phyloP scores from a whole-genome alignment of 1,140 invertebrate species.

The Oppia nitens region DNA sequence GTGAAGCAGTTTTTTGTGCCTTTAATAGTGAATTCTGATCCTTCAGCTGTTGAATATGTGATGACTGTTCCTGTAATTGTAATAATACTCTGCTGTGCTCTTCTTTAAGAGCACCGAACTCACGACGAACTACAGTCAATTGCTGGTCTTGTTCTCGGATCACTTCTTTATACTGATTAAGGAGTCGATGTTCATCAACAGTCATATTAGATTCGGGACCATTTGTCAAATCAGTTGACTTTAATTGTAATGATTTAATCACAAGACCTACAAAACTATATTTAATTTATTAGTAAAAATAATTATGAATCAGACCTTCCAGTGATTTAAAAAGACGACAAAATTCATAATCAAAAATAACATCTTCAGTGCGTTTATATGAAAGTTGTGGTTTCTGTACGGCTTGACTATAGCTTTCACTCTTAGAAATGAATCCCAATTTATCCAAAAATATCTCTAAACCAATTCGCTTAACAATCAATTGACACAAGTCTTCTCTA shows the following conservation, averaged over 20 bases:
- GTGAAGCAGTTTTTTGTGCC: conserved; percentile 39
- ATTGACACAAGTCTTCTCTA: conserved; percentile 56
- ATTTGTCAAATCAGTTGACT: conserved; percentile 33
- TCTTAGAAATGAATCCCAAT: conserved; percentile 62
- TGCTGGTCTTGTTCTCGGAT: conserved; percentile 65
- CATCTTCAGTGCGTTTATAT: conserved; percentile 51
- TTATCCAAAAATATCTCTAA: conserved; percentile 74
- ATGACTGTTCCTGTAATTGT: conserved; percentile 48
- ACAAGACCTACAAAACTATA: conserved; percentile 27
- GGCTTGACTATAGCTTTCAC: conserved; percentile 76
- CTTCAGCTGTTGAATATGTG: conserved; percentile 52
- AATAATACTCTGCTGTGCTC: conserved; percentile 30
- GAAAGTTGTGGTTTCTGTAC: conserved; percentile 79
- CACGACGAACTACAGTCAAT: conserved; percentile 42
- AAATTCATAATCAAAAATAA: conserved; percentile 89
- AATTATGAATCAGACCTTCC: conserved; percentile 22
- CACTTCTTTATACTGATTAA: conserved; percentile 67
- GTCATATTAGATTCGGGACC: conserved; percentile 25
- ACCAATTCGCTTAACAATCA: conserved; percentile 80
- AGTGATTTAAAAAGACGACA: conserved; percentile 58
- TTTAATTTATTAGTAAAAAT: conserved; percentile 11
- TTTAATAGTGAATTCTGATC: conserved; percentile 74
- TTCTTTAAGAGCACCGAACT: conserved; percentile 24
- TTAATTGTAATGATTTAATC: conserved; percentile 38
- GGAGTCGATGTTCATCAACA: conserved; percentile 39